Conservation (phyloP, 2,113 vertebrate species). For the Pterocles gutturalis region DNA sequence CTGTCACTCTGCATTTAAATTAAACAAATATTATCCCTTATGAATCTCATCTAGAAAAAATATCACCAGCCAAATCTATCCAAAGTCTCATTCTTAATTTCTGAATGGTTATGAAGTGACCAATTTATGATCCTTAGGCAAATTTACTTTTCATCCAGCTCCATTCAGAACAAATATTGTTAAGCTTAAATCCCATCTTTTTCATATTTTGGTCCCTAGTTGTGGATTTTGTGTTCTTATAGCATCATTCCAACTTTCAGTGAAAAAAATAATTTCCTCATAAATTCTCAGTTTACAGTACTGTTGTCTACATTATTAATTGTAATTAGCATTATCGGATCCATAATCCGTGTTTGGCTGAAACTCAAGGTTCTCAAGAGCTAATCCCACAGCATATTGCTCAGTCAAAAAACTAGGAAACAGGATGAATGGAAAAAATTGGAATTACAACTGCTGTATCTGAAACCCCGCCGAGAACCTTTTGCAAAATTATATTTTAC, state of each 20-base stretch:
- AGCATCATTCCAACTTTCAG: background rate
- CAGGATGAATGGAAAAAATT: background rate
- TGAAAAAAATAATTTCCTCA: background rate
- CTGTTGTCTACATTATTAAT: background rate
- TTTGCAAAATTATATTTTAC: background rate
- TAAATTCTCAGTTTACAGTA: background rate
- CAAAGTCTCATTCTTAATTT: background rate
- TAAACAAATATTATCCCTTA: background rate
- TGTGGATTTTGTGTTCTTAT: background rate
- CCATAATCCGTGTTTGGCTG: conserved; percentile 42
- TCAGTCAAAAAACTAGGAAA: background rate
- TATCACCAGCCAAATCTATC: background rate
- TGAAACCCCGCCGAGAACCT: background rate
- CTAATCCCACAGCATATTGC: conserved; percentile 12
- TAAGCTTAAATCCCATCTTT: background rate
- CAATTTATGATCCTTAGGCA: background rate
- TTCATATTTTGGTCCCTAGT: background rate
- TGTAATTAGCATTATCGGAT: conserved; percentile 41
- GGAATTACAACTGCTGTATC: background rate
- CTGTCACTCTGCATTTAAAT: background rate
- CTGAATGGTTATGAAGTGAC: background rate
- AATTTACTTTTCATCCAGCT: background rate
- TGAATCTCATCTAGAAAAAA: background rate
- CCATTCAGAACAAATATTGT: background rate
- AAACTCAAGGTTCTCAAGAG: background rate